These are phyloP conservation scores for Tarsius wallacei DNA, from an alignment of 2,797 vertebrate species.

Conservation along the genomic window DNA sequence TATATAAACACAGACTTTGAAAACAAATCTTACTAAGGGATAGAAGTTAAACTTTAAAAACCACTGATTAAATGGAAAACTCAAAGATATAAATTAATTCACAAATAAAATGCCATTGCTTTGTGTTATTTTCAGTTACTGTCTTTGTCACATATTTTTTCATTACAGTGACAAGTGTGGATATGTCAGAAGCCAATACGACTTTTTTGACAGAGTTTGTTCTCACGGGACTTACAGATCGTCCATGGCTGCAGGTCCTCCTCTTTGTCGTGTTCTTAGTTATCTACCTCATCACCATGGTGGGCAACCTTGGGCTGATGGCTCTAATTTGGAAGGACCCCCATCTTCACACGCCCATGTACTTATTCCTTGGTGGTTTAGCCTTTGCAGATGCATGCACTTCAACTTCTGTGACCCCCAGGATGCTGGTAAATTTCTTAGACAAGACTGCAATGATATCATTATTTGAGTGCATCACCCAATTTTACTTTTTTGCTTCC, in stretches of 20 bases:
- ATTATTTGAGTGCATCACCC: not conserved
- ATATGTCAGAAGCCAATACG: conserved; percentile 7
- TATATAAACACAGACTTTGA: not conserved
- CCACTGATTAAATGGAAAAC: not conserved
- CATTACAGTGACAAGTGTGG: not conserved
- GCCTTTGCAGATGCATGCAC: conserved; percentile 42
- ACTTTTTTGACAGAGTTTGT: conserved; percentile 33
- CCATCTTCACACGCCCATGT: not conserved
- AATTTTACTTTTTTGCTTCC: conserved; percentile 51
- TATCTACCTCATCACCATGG: conserved; percentile 1
- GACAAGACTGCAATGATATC: not conserved
- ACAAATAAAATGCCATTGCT: not conserved
- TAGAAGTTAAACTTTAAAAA: not conserved
- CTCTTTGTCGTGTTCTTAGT: not conserved
- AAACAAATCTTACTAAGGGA: not conserved
- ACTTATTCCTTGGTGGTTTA: conserved; percentile 57
- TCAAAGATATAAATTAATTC: not conserved
- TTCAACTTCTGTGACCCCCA: conserved; percentile 35
- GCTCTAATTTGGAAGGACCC: conserved; percentile 34
- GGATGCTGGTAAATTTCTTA: conserved; percentile 57
- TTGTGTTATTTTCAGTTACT: not conserved
- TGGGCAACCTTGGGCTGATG: not conserved
- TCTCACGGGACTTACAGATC: conserved; percentile 22
- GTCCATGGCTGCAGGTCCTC: not conserved
- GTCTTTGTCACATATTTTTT: not conserved